phyloP scores from a whole-genome alignment of 2,888 invertebrate species.

The Petrolisthes manimaculis region DNA sequence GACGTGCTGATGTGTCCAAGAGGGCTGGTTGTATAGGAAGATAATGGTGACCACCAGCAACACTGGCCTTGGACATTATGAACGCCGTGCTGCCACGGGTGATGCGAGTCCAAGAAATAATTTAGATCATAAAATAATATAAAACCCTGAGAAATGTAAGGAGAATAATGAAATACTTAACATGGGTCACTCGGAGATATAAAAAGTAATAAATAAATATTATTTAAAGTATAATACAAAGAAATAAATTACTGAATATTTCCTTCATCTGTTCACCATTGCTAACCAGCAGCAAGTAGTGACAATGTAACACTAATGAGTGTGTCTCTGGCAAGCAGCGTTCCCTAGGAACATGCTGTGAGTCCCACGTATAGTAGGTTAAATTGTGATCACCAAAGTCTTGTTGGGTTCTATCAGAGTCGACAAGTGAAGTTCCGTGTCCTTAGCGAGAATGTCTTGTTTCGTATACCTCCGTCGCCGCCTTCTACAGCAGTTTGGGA shows the following conservation, averaged over 20 bases:
- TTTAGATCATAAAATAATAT: neutral
- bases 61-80: neutral
- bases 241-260: slow-evolving; percentile 25
- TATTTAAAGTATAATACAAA: slow-evolving; percentile 45
- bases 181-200: slow-evolving; percentile 36
- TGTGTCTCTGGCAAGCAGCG: slow-evolving; percentile 1
- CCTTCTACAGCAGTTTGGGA: slow-evolving; percentile 55
- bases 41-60: neutral
- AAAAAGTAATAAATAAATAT: slow-evolving; percentile 47
- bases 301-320: slow-evolving; percentile 13
- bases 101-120: neutral
- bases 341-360: neutral
- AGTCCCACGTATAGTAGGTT: slow-evolving; percentile 2
- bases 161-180: slow-evolving; percentile 8
- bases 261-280: slow-evolving; percentile 8
- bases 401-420: neutral
- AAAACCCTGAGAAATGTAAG: slow-evolving; percentile 46
- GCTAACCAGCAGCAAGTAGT: slow-evolving; percentile 38
- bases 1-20: neutral
- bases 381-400: neutral
- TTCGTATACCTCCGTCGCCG: neutral
- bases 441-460: neutral
- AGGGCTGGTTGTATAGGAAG: neutral
- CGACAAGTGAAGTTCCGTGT: neutral
- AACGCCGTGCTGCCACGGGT: neutral